Conservation (phyloP, 2,888 invertebrate genomes). For the Idaea biselata region DNA sequence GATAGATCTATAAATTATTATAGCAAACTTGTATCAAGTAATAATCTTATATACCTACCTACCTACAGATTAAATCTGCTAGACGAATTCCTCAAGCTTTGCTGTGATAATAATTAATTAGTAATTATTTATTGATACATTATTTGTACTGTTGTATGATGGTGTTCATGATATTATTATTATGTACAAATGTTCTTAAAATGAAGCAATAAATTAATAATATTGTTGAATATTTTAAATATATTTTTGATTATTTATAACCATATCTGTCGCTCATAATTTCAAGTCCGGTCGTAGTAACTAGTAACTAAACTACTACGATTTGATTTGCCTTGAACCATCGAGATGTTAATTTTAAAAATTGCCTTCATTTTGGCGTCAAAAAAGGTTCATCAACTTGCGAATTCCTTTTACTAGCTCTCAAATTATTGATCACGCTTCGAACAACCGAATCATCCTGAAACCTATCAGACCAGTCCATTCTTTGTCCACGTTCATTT, state of each 20-base stretch:
- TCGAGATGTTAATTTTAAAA: too few relatives aligned
- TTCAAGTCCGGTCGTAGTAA: too few relatives aligned
- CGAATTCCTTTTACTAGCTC: slow-evolving; percentile 55
- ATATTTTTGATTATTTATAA: slow-evolving; percentile 6
- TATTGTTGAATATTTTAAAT: slow-evolving; percentile 13
- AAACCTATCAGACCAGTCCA: slow-evolving; percentile 70
- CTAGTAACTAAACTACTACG: not conserved
- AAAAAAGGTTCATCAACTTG: slow-evolving; percentile 63
- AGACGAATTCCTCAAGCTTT: slow-evolving; percentile 33
- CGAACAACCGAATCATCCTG: slow-evolving; percentile 67
- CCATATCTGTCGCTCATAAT: not conserved
- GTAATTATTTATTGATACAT: slow-evolving; percentile 29
- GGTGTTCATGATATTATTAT: slow-evolving; percentile 27
- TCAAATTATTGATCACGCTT: slow-evolving; percentile 63
- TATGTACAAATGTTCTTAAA: slow-evolving; percentile 21
- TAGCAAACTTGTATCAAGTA: slow-evolving; percentile 14
- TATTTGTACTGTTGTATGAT: slow-evolving; percentile 25
- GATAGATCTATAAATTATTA: slow-evolving; percentile 2
- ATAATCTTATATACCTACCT: slow-evolving; percentile 2
- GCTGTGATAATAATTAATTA: slow-evolving; percentile 54
- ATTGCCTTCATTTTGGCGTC: slow-evolving; percentile 53
- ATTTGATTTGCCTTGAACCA: too few relatives aligned
- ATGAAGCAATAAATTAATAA: slow-evolving; percentile 14
- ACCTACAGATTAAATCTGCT: slow-evolving; percentile 27
- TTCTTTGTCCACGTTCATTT: slow-evolving; percentile 40